Base-by-base conservation (phyloP, 35 echinoderm and acorn worm genomes). In the Eucidaris tribuloides region DNA sequence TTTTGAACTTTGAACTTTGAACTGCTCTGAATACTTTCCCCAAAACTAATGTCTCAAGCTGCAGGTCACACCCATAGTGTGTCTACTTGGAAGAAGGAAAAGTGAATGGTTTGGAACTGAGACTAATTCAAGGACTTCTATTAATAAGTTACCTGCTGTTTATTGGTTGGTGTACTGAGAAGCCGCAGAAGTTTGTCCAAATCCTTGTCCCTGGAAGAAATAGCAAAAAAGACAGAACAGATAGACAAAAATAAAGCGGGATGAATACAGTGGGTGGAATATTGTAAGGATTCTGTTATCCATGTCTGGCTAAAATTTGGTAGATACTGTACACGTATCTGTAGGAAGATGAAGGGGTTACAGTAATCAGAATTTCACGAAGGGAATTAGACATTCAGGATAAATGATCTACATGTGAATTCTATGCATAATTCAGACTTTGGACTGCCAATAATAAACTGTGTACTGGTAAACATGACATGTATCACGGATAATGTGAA, bases 171-270 rank as follows among this genome's bases (percentile, higher is more conserved):
- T 32, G 94, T 91, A 50, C 82, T 91, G 3, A 97, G 85, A 61
- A 97, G 79, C 27, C 81, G 80, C 20, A 97, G 81, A 30, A 97
- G 81, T 76, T 89, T 82, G 45, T 37, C 65, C 42, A 97, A 68
- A 24, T 97, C 94, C 77, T 94, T 89, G 44, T 97, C 94, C 56
- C 94, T 97, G 76, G 35, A 83, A 85, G 71, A 82, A 66, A 79
- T 40, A 46, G 62, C 9, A 5, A 43, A 38, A 63, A 52, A 57
- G 59, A 66, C 4, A 70, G 5, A 50, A 65, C 7, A 57, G 33
- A 43, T 40, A 0, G 5, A 31, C 31, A 85, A 9, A 3, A 14
- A 57, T 32, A 36, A 19, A 20, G 30, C 1, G 18, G 2, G 24
- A 83, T 64, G 24, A 46, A 7, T 5, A 45, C n/a, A 14, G n/a